A percentile compares a stretch with the other conserved stretches of the same genome.
phyloP scores from a whole-genome alignment of 2,797 vertebrate species.

The Malacoctenus gilli region DNA sequence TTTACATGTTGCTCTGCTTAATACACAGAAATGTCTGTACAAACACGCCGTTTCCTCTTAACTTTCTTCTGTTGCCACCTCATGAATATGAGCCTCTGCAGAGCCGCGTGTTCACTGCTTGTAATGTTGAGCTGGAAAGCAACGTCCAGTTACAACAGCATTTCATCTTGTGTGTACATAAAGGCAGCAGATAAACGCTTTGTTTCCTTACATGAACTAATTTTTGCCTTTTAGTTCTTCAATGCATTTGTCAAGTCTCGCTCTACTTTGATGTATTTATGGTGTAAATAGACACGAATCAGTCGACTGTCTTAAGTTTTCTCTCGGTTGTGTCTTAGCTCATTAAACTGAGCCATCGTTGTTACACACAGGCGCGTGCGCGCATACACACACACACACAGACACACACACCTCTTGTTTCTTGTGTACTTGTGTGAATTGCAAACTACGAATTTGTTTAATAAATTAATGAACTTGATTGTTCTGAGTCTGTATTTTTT shows the following conservation, averaged over 20 bases:
- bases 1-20: slow-evolving; percentile 58
- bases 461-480: slow-evolving; percentile 53
- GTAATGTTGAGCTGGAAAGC: slow-evolving; percentile 1
- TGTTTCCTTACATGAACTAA: slow-evolving; percentile 17
- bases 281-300: slow-evolving; percentile 50
- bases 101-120: slow-evolving; percentile 27
- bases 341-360: slow-evolving; percentile 18
- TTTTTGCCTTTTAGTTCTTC: slow-evolving; percentile 44
- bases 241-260: slow-evolving; percentile 29
- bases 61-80: too few relatives aligned
- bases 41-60: slow-evolving; percentile 33
- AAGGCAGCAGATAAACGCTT: slow-evolving; percentile 4
- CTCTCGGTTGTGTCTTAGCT: slow-evolving; percentile 25
- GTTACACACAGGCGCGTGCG: too few relatives aligned
- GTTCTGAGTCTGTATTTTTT: background rate
- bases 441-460: slow-evolving; percentile 40
- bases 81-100: slow-evolving; percentile 17
- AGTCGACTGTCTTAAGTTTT: slow-evolving; percentile 60
- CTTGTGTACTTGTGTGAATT: slow-evolving; percentile 40
- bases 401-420: slow-evolving; percentile 1
- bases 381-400: too few relatives aligned
- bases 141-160: slow-evolving; percentile 7
- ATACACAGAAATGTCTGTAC: slow-evolving; percentile 20
- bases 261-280: slow-evolving; percentile 57
- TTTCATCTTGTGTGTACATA: slow-evolving; percentile 14